Evolutionary conservation across 2,888 invertebrate genomes (phyloP), one percentile per base, ranked within the genome.

Genomic region (Volucella zonaria): DNA sequence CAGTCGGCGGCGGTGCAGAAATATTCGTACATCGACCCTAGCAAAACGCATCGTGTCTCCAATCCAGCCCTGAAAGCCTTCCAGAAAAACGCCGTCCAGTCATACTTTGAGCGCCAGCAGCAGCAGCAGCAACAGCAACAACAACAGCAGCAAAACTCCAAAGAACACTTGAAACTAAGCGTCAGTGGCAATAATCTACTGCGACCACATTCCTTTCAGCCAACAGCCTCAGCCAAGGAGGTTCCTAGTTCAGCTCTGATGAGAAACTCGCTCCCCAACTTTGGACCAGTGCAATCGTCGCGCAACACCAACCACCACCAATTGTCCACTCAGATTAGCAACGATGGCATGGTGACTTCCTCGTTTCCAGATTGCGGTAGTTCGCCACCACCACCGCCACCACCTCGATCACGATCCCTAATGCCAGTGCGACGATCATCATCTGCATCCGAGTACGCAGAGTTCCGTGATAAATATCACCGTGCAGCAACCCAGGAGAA

Each of bases 21-120:
- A 87, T 95, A 95, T 89, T 94, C 95, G 3, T 96, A 95, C 89
- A 91, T 95, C 87, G 96, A 96, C 89, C 95, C 95, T 1, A 95
- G 95, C 64, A 96, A 95, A 90, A 94, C 94, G 80, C 95, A 95
- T 89, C 93, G 95, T 85, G 94, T 95, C 43, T 94, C 95, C 40
- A 95, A 95, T 90, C 93, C 95, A 9, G 95, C 96, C 0, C 91
- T 96, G 42, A 96, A 96, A 91, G 95, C 95, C 12, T 95, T 96
- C 82, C 96, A 96, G 89, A 96, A 96, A 92, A 96, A 96, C 90
- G 96, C 96, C 0, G 93, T 97, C 8, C 92, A 96, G 79, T 95
- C 95, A 1, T 97, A 96, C 89, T 96, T 96, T 90, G 96, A 96
- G 89, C 93, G 96, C 59, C 96, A 96, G 89, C 95, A 96, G 87